phyloP scores from a whole-genome alignment of 2,113 vertebrate genomes.

The Chinchilla lanigera region DNA sequence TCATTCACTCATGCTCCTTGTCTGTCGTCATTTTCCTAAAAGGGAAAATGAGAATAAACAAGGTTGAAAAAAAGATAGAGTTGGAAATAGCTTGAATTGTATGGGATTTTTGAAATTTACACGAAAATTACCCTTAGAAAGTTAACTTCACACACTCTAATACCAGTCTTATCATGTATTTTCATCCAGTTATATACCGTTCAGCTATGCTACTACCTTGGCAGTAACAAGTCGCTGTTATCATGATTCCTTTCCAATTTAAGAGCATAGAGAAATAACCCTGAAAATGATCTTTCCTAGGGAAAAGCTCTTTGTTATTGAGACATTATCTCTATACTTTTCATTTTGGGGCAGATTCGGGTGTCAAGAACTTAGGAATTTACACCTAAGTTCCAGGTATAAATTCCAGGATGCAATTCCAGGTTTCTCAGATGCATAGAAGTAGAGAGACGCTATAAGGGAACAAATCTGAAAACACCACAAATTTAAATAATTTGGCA shows the following conservation, averaged over 20 bases:
- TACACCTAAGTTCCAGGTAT: not conserved
- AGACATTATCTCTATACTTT: not conserved
- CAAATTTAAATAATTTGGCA: not conserved
- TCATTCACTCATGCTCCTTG: not conserved
- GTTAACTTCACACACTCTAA: not conserved
- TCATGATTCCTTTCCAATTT: not conserved
- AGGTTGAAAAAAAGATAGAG: not conserved
- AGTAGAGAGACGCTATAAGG: not conserved
- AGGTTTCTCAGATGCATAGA: not conserved
- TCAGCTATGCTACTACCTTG: not conserved
- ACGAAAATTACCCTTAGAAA: not conserved
- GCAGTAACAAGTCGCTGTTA: too few species aligned
- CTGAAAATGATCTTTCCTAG: not conserved
- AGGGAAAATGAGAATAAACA: not conserved
- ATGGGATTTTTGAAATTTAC: not conserved
- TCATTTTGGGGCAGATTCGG: not conserved
- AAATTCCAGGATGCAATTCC: not conserved
- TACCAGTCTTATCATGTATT: not conserved
- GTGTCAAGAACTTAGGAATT: not conserved
- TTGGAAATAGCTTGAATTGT: not conserved
- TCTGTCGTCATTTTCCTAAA: conserved; percentile 9
- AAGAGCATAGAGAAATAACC: conserved; percentile 8
- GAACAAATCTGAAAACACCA: conserved; percentile 1
- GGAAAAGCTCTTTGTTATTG: not conserved
- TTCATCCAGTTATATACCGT: not conserved